Base-by-base conservation (phyloP, 2,113 vertebrate genomes). In the Entosphenus tridentatus region DNA sequence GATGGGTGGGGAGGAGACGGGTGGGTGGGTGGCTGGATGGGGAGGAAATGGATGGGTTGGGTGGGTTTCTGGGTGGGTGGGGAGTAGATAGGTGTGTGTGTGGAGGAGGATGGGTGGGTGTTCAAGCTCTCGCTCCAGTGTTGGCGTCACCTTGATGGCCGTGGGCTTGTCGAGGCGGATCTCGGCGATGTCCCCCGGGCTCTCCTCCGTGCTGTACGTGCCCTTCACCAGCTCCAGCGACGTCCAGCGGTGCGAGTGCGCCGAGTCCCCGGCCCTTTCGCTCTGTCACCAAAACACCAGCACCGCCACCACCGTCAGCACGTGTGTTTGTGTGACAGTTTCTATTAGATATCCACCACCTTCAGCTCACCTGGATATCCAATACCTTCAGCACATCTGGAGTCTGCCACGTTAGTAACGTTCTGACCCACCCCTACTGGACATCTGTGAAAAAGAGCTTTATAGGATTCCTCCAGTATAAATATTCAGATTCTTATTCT, bases 191-290 rank as follows among this genome's bases (percentile, higher is more conserved):
- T 98, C 92, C 78, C 87, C 92, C 10, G 89, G 88, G 68, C 90
- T 90, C 74, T 98, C 93, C 72, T 98, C 93, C 8, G 93, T 98
- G 58, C 58, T 62, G 58, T 98, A 98, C 56, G 91, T 96, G 71
- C 93, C 92, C 80, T 98, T 98, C 73, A 96, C 87, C 72, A 96
- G 77, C 75, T 96, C 93, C 39, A 96, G 78, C 68, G 93, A 98
- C 1, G 93, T 96, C 93, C 93, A 98, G 73, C 93, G 84, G 74
- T 98, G 93, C 74, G 90, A 89, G 78, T 98, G 93, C 70, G 87
- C 77, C 1, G 89, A 88, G 80, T 98, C 93, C 58, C 89, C 90
- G 39, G 82, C 82, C 75, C 95, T 87, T 74, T 98, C 93, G 12
- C 88, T 96, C 85, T 98, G 81, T 0, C 67, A 71, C 67, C 56